Evolutionary conservation across 2,888 invertebrate genomes (phyloP).

Genomic region (Hirtodrosophila confusa): DNA sequence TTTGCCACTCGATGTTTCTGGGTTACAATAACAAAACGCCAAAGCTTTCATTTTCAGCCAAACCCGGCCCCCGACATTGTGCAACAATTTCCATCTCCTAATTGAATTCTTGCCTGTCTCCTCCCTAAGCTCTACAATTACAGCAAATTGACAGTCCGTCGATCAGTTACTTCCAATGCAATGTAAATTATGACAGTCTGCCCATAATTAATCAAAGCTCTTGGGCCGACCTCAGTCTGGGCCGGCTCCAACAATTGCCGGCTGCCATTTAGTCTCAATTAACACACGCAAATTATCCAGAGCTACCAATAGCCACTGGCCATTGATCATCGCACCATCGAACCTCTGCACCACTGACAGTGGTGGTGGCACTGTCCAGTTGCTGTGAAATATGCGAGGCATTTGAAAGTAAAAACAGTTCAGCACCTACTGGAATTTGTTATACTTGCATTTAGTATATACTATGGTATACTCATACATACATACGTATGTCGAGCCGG

Average conservation of each 20-base stretch:
- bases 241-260: constrained; percentile 17
- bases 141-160: constrained; percentile 55
- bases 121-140: constrained; percentile 43
- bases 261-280: constrained; percentile 69
- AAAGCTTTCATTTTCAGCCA: constrained; percentile 69
- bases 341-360: constrained; percentile 6
- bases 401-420: constrained; percentile 74
- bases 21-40: constrained; percentile 64
- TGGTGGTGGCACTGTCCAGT: constrained; percentile 2
- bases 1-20: constrained; percentile 33
- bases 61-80: constrained; percentile 35
- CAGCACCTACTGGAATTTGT: constrained; percentile 69
- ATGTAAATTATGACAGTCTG: constrained; percentile 77
- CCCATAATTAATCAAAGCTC: constrained; percentile 80
- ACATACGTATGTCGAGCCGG: constrained; percentile 11
- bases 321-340: constrained; percentile 5
- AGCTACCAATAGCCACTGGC: constrained; percentile 20
- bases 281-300: constrained; percentile 69
- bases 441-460: constrained; percentile 27
- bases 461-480: too few relatives aligned
- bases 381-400: constrained; percentile 50
- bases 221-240: constrained; percentile 59
- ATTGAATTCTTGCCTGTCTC: constrained; percentile 58
- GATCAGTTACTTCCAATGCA: constrained; percentile 27
- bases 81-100: constrained; percentile 50